Conservation (phyloP, 2,113 vertebrate genomes). For the Hiodon alosoides region DNA sequence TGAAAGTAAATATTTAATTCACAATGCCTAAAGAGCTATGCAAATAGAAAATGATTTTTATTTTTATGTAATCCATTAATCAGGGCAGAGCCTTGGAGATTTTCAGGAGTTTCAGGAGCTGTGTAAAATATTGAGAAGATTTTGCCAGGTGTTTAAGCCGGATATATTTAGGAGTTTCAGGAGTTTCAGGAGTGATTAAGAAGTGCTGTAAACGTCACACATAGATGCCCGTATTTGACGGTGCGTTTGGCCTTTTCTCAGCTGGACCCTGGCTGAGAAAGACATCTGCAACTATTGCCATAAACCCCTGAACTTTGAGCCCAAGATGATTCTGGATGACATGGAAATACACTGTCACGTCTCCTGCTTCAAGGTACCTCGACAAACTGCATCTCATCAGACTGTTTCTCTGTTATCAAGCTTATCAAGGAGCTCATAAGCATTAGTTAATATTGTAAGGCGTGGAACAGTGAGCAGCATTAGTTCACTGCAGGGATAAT, state of each 20-base stretch:
- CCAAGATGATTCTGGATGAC: constrained; percentile 76
- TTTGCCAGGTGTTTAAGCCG: too few relatives aligned
- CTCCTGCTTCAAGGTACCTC: constrained; percentile 75
- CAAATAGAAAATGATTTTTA: too few relatives aligned
- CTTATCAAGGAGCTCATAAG: background rate
- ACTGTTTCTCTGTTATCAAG: background rate
- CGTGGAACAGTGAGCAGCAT: too few relatives aligned
- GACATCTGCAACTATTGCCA: constrained; percentile 75
- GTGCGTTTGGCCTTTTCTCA: constrained; percentile 21
- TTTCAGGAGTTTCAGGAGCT: too few relatives aligned
- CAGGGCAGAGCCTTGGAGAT: too few relatives aligned
- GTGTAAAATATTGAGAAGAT: too few relatives aligned
- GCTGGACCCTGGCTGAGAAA: constrained; percentile 67
- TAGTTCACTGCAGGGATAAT: background rate
- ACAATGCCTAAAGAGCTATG: too few relatives aligned
- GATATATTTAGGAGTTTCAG: background rate
- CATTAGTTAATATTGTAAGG: too few relatives aligned
- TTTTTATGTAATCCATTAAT: too few relatives aligned
- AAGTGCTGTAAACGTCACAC: background rate
- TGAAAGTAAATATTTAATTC: too few relatives aligned
- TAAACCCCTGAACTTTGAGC: constrained; percentile 62
- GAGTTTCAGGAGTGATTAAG: background rate
- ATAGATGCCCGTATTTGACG: background rate
- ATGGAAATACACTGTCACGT: constrained; percentile 75
- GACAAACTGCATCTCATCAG: background rate